A percentile compares a stretch with the other conserved stretches of the same genome.
Conservation (phyloP, 2,797 vertebrate species). For the Smutsia temminckii region DNA sequence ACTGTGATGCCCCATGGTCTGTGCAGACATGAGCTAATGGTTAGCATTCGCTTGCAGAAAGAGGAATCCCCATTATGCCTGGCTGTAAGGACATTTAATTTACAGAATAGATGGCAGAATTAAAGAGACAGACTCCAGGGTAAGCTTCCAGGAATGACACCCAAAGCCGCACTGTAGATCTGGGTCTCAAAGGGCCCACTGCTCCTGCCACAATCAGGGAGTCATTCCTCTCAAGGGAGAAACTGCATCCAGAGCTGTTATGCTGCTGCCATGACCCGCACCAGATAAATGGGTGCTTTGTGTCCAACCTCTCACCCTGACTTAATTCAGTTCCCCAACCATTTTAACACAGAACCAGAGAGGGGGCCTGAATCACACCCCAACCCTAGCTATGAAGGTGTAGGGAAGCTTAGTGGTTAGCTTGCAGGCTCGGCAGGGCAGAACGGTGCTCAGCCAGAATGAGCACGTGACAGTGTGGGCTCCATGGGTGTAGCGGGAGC, state of each 20-base stretch:
- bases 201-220: not conserved
- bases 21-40: not conserved
- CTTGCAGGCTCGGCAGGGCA: not conserved
- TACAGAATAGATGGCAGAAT: not conserved
- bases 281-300: not conserved
- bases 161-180: not conserved
- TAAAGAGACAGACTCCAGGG: not conserved
- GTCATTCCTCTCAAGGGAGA: not conserved
- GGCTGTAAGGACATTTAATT: not conserved
- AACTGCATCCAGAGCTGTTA: not conserved
- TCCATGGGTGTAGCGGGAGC: accelerated
- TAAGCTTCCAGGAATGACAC: not conserved
- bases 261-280: not conserved
- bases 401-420: not conserved
- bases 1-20: not conserved
- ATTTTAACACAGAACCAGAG: not conserved
- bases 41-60: not conserved
- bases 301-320: not conserved
- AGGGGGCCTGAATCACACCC: not conserved
- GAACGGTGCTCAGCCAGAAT: not conserved
- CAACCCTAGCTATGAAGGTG: not conserved
- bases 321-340: not conserved
- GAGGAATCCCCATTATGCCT: not conserved
- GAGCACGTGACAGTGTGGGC: not conserved
- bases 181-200: not conserved